Evolutionary conservation across 2,888 invertebrate species (phyloP), one percentile per base, ranked within the genome.

Genomic region (Polymixis flavicincta): DNA sequence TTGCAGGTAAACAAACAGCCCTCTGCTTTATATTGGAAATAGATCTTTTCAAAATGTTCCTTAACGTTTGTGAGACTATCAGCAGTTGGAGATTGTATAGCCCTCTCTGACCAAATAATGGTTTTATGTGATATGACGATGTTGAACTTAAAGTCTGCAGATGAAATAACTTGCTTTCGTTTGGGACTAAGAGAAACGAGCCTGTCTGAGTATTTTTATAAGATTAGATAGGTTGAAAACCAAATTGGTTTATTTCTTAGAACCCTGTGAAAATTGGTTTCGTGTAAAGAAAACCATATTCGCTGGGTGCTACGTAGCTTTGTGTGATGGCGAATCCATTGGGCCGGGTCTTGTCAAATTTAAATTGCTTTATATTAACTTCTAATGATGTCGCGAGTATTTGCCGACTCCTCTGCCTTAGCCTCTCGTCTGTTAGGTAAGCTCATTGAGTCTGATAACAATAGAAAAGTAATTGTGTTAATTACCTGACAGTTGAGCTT

Each of bases 71-170:
- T 76, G 37, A 42, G 45, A 48, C 60, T 59, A 66, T 76, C 50
- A 45, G n/a, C 42, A 45, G 28, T 59, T 52, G 9, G 63, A 52
- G 45, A 32, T 19, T 78, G 57, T 76, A 5, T 64, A 71, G 45
- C 45, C 17, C 45, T 28, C 42, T 54, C 42, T 45, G 63, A 52
- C 32, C 52, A 32, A 37, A 45, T 61, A 37, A 61, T 63, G 37
- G n/a, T 80, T 80, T 80, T 69, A 65, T 80, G 60, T 76, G 76
- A 71, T 80, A 66, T 66, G 70, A 69, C 25, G 57, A 64, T 64
- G n/a, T 68, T 14, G 11, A 42, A 28, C 45, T 52, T 79, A 1
- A 14, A 45, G 55, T 69, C 9, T 0, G 19, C 50, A 55, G 76
- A 64, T n/a, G 63, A 71, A 59, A 67, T 28, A n/a, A 37, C 52